Evolutionary conservation across 2,797 vertebrate genomes (phyloP), one percentile per base, ranked within the genome.

Genomic region (Betta splendens): DNA sequence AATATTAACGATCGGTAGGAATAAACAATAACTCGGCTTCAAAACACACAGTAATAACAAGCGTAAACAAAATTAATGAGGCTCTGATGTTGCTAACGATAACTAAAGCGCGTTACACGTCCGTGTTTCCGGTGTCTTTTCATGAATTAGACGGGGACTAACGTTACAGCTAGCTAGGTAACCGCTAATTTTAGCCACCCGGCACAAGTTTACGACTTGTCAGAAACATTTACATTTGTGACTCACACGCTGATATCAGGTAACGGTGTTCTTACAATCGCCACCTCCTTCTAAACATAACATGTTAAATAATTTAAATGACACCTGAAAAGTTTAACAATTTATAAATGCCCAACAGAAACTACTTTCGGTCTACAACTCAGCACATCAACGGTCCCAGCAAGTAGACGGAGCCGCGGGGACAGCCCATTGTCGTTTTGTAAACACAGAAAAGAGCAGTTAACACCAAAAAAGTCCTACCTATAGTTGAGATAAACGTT

Each of bases 401-500:
- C 28, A 84, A 80, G 18, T 87, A 88, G 75, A 76, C 85, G 6
- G 10, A 11, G 21, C 74, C 85, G 7, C 3, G 1, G 3, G 47
- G 18, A 21, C 18, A 70, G 20, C 2, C 28, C 59, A 17, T 23
- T 35, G 20, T 17, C 38, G 44, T 66, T 36, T 15, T 68, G 68
- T 81, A 63, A 86, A 85, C 66, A 64, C 29, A 67, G 16, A 67
- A 44, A 39, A 5, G 16, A 25, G 38, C 38, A n/a, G 26, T 48
- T 61, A 11, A 20, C 8, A 20, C 6, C 12, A n/a, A 2, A 8
- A 16, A n/a, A 68, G 13, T 20, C 81, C 12, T 72, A 98, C 96
- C 96, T 93, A 98, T 98, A 13, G 96, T 98, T 46, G 96, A 97
- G 84, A 98, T 98, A 85, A 98, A 98, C 25, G 96, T 97, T 13